Evolutionary conservation across 2,888 invertebrate genomes (phyloP), one percentile per base, ranked within the genome.

Genomic region (Camptogramma bilineatum): DNA sequence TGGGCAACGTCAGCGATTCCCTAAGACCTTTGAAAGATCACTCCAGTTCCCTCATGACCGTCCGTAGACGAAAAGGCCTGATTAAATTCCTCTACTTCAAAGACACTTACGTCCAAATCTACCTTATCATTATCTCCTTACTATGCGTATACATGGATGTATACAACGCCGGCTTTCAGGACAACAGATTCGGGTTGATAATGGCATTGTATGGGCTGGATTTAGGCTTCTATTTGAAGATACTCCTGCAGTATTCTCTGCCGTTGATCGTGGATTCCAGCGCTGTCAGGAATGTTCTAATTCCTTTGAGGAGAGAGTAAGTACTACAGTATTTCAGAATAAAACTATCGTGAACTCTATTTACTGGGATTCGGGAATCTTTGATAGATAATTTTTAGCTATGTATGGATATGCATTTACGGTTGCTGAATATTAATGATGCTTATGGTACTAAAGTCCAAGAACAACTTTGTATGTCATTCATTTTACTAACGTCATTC

Each of bases 121-220:
- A 85, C 62, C 64, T 89, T 17, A 84, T 87, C 52, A 21, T 79
- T 2, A 69, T 88, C 2, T 84, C 83, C 4, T 48, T 88, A n/a
- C 52, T 73, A 0, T 85, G 86, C 63, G 73, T 90, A 2, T 86
- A 82, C 58, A 64, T 73, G 0, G 89, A 90, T 62, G 67, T 86
- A 0, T 90, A 87, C 62, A 91, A 90, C 50, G 87, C 86, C 0
- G 88, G 89, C 0, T 90, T 85, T 62, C 81, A 89, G 70, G 70
- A 81, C 64, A 90, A 90, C 62, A 71, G 76, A 0, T 65, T 64
- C 1, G 42, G 65, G 3, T 17, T 87, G 1, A 73, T 90, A 0
- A n/a, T 77, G 0, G 51, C 69, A 0, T 72, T 90, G 0, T 90
- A 90, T 51, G 67, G 72, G 0, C 66, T 90, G 57, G 90, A 90